Evolutionary conservation across 2,797 vertebrate species (phyloP).

Genomic region (Enteromius trimaculatus): DNA sequence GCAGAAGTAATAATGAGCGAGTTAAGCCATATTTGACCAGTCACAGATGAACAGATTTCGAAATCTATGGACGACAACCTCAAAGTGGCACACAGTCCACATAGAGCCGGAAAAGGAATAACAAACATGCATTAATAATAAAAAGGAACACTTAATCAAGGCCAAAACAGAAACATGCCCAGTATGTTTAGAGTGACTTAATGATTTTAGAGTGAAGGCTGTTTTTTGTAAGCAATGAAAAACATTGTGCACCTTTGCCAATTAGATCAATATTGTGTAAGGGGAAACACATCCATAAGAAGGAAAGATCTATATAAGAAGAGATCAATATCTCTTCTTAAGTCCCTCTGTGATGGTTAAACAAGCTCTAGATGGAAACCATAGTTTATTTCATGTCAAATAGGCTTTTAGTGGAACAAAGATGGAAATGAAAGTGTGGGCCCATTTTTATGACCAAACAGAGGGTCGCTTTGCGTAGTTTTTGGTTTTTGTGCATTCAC

Average conservation of each 20-base stretch:
- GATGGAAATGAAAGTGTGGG: slow-evolving; percentile 18
- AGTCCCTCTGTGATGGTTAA: slow-evolving; percentile 41
- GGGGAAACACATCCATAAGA: slow-evolving; percentile 51
- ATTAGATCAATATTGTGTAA: slow-evolving; percentile 55
- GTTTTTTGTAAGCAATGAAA: slow-evolving; percentile 47
- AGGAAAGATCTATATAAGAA: slow-evolving; percentile 49
- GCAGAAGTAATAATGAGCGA: slow-evolving; percentile 27
- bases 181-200: slow-evolving; percentile 14
- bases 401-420: slow-evolving; percentile 40
- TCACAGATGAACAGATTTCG: slow-evolving; percentile 29
- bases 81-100: neutral
- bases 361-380: slow-evolving; percentile 40
- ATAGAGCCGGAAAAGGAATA: slow-evolving; percentile 14
- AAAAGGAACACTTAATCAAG: slow-evolving; percentile 33
- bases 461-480: neutral
- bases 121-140: slow-evolving; percentile 17
- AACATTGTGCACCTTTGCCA: slow-evolving; percentile 49
- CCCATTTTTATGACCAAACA: slow-evolving; percentile 11
- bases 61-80: slow-evolving; percentile 35
- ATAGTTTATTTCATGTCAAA: slow-evolving; percentile 39
- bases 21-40: slow-evolving; percentile 33
- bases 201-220: slow-evolving; percentile 40
- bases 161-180: slow-evolving; percentile 22
- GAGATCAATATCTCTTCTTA: slow-evolving; percentile 45
- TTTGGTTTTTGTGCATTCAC: slow-evolving; percentile 24